Evolutionary conservation across 53 echinoderm and acorn worm species (phyloP).

Genomic region (Antedon mediterranea): DNA sequence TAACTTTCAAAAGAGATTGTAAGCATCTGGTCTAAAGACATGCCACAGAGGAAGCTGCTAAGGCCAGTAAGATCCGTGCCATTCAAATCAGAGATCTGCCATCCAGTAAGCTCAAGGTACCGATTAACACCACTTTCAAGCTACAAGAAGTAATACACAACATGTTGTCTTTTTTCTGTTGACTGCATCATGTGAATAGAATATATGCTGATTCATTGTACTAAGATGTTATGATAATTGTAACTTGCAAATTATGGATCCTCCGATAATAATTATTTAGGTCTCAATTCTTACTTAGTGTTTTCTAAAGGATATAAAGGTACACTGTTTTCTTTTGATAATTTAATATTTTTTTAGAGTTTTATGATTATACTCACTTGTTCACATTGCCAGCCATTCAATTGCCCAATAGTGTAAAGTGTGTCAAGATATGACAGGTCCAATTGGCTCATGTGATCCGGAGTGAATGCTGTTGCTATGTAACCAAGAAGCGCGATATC

Average conservation of each 20-base stretch:
- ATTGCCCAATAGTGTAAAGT: slow-evolving; percentile 30
- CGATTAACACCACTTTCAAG: slow-evolving; percentile 16
- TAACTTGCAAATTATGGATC: no score
- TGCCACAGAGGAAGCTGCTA: slow-evolving; percentile 38
- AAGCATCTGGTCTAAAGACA: slow-evolving; percentile 25
- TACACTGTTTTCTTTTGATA: no score
- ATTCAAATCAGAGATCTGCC: slow-evolving; percentile 11
- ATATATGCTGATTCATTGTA: no score
- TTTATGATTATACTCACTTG: slow-evolving; percentile 19
- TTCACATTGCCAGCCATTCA: slow-evolving; percentile 24
- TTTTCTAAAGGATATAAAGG: no score
- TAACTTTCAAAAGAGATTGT: slow-evolving; percentile 20
- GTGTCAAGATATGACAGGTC: slow-evolving; percentile 47
- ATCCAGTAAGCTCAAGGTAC: slow-evolving; percentile 17
- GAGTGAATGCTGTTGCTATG: slow-evolving; percentile 33
- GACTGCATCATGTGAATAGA: no score
- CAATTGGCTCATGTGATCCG: slow-evolving; percentile 25
- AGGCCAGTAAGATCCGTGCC: slow-evolving; percentile 26
- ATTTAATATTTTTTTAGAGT: no score
- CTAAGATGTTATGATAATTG: no score
- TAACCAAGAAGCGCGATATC: slow-evolving; percentile 37
- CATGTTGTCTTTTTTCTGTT: no score
- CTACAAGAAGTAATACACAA: no score
- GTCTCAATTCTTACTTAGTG: no score
- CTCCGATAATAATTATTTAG: no score